These are phyloP conservation scores for Neodiprion lecontei DNA, from an alignment of 1,140 invertebrate genomes.

Conservation along the genomic window DNA sequence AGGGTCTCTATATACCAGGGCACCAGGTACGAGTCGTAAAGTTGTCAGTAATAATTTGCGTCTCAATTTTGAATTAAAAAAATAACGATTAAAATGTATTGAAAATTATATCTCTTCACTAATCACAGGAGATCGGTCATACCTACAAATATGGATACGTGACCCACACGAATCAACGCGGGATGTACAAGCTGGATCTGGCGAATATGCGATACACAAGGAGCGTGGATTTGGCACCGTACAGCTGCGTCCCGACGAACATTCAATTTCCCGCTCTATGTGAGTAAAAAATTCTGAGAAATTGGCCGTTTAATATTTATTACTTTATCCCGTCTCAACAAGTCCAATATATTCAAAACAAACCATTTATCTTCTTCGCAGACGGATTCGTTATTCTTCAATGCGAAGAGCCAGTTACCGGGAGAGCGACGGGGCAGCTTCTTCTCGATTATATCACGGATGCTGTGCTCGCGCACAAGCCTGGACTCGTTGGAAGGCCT, in stretches of 20 bases:
- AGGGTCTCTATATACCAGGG: conserved; percentile 75
- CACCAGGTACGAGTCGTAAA: conserved; percentile 50
- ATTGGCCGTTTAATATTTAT: not conserved
- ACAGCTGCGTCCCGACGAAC: conserved; percentile 77
- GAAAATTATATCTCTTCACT: too few relatives aligned
- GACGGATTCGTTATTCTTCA: conserved; percentile 79
- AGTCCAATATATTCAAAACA: not conserved
- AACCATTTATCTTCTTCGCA: conserved; percentile 47
- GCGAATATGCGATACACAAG: conserved; percentile 78
- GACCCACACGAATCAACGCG: conserved; percentile 76
- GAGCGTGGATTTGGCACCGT: conserved; percentile 76
- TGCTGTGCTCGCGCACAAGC: conserved; percentile 71
- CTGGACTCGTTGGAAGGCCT: conserved; percentile 71
- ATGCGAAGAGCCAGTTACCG: conserved; percentile 73
- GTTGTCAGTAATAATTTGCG: not conserved
- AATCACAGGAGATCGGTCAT: conserved; percentile 53
- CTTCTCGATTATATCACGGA: conserved; percentile 81
- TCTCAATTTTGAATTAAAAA: not conserved
- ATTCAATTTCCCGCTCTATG: conserved; percentile 79
- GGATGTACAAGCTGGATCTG: conserved; percentile 80
- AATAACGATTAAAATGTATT: not conserved
- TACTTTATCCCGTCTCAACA: conserved; percentile 13
- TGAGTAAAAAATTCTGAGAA: conserved; percentile 57
- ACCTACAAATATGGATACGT: conserved; percentile 81
- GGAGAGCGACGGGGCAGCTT: conserved; percentile 71